Evolutionary conservation across 2,888 invertebrate species (phyloP).

Genomic region (Heliconius ismenius): DNA sequence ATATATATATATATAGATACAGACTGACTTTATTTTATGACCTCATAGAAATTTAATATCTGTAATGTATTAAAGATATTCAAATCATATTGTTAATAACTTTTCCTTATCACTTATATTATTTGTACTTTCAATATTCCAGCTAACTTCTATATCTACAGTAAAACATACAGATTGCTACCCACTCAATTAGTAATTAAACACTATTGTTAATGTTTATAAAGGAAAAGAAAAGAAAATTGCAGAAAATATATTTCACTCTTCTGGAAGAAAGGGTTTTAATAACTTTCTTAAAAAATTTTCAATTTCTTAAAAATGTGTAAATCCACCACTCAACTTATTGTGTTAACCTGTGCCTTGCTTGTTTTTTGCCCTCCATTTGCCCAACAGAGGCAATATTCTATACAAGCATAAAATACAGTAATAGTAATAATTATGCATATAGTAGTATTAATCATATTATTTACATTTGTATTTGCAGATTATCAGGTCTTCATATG

Average conservation of each 20-base stretch:
- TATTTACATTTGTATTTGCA: constrained; percentile 53
- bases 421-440: not conserved
- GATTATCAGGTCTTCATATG: constrained; percentile 89
- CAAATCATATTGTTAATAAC: no score
- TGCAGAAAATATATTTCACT: not conserved
- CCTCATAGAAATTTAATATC: no score
- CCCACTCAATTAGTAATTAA: not conserved
- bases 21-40: no score
- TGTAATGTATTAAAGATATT: no score
- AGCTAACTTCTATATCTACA: not conserved
- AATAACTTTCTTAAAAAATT: not conserved
- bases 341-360: not conserved
- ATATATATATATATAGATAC: no score
- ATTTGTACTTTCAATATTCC: not conserved
- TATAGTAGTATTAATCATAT: not conserved
- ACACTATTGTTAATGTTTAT: not conserved
- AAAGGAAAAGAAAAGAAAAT: not conserved
- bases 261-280: not conserved
- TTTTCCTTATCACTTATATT: no score
- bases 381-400: not conserved
- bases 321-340: not conserved
- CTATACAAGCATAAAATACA: not conserved
- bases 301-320: not conserved
- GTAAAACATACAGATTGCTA: not conserved
- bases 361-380: not conserved